These are phyloP conservation scores for Hormiphora californensis DNA, from an alignment of 37 sponge, comb jelly and placozoan genomes.

Conservation along the genomic window DNA sequence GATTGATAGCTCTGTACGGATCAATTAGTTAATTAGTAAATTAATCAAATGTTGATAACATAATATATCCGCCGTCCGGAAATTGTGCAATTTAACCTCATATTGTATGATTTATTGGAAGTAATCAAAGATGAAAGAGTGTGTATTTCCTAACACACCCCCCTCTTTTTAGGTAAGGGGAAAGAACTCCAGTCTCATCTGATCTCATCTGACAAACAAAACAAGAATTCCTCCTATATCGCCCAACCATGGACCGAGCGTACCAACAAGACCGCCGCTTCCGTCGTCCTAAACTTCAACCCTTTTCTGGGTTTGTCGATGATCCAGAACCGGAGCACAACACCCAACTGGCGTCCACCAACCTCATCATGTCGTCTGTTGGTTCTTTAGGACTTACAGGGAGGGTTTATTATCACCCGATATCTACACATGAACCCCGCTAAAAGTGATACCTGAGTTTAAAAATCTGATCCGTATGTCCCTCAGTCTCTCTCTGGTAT, in stretches of 20 bases:
- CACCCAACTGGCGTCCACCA: slow-evolving; percentile 70
- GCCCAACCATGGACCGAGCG: slow-evolving; percentile 80
- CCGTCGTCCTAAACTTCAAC: slow-evolving; percentile 85
- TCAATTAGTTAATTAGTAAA: background rate
- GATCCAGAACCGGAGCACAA: slow-evolving; percentile 59
- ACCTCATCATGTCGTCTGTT: slow-evolving; percentile 66
- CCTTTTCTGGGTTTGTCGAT: slow-evolving; percentile 74
- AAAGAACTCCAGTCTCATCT: slow-evolving; percentile 62
- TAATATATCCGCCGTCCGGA: no score
- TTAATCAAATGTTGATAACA: no score
- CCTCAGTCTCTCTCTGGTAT: no score
- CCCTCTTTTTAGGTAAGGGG: background rate
- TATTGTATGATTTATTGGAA: no score
- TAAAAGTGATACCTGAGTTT: slow-evolving; percentile 63
- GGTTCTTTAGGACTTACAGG: slow-evolving; percentile 63
- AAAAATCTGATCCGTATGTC: slow-evolving; percentile 61
- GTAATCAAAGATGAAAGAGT: no score
- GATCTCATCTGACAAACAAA: slow-evolving; percentile 60
- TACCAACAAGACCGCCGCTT: slow-evolving; percentile 65
- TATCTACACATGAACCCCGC: slow-evolving; percentile 79
- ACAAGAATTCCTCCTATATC: slow-evolving; percentile 93
- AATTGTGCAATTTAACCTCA: no score
- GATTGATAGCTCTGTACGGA: no score
- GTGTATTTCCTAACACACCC: no score
- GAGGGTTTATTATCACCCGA: slow-evolving; percentile 71